Conservation (phyloP, 2,888 invertebrate species). For the Endomychus coccineus region DNA sequence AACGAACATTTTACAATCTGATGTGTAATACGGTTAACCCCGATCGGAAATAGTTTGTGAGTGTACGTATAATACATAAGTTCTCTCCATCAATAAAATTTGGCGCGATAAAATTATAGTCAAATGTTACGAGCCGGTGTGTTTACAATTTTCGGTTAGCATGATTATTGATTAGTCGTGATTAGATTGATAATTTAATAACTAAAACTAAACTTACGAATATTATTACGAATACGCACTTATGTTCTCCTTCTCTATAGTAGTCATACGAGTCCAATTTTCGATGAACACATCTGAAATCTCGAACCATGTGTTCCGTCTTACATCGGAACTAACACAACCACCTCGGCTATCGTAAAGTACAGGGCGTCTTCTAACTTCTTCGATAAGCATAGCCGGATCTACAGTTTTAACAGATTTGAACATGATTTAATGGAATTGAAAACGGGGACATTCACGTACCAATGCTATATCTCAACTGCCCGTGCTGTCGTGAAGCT, state of each 20-base stretch:
- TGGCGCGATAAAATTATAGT: too few species aligned
- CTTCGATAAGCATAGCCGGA: conserved; percentile 19
- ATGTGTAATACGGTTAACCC: too few species aligned
- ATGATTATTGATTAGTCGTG: too few species aligned
- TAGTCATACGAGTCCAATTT: conserved; percentile 10
- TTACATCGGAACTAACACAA: conserved; percentile 22
- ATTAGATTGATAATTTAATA: too few species aligned
- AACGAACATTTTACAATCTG: too few species aligned
- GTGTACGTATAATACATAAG: too few species aligned
- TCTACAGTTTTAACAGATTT: conserved; percentile 16
- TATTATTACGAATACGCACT: too few species aligned
- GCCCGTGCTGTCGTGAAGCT: conserved; percentile 13
- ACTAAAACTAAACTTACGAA: too few species aligned
- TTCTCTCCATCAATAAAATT: too few species aligned
- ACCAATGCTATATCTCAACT: conserved; percentile 7
- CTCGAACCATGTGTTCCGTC: conserved; percentile 18
- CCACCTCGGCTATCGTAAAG: conserved; percentile 26
- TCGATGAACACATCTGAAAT: conserved; percentile 13
- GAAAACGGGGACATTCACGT: conserved; percentile 4
- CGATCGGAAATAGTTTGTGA: too few species aligned
- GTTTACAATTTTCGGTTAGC: too few species aligned
- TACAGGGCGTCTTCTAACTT: conserved; percentile 28
- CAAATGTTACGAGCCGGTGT: too few species aligned
- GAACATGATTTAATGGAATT: conserved; percentile 8
- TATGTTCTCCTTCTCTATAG: conserved; percentile 12